Conservation (phyloP, 2,888 invertebrate genomes). For the Antheraea yamamai region DNA sequence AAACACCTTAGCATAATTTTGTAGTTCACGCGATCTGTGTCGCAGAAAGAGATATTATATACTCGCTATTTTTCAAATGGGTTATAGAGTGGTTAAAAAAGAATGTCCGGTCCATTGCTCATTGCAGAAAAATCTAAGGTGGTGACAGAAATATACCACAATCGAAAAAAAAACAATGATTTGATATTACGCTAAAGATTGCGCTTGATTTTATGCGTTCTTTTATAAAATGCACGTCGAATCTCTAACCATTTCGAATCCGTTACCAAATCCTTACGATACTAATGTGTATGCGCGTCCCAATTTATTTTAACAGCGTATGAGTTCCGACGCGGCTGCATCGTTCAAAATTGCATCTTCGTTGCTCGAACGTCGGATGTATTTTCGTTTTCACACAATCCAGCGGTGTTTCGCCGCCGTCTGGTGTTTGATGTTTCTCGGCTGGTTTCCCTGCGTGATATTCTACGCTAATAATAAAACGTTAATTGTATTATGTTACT, state of each 20-base stretch:
- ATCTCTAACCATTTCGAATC: background rate
- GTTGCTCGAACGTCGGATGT: slow-evolving; percentile 39
- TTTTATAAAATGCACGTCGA: background rate
- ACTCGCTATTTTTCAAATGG: no score
- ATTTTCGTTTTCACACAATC: slow-evolving; percentile 37
- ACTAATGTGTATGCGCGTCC: slow-evolving; percentile 32
- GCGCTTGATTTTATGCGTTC: background rate
- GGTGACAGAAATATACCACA: background rate
- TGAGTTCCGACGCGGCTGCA: slow-evolving; percentile 42
- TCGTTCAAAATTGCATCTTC: slow-evolving; percentile 46
- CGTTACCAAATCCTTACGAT: background rate
- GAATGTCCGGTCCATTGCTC: no score
- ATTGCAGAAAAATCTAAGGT: background rate
- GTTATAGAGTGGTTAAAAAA: no score
- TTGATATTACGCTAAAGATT: background rate
- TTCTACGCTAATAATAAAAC: slow-evolving; percentile 36
- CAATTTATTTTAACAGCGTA: slow-evolving; percentile 50
- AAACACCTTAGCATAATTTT: no score
- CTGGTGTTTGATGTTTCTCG: slow-evolving; percentile 40
- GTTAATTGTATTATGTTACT: slow-evolving; percentile 17
- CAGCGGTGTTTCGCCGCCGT: slow-evolving; percentile 26
- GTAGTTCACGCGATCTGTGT: no score
- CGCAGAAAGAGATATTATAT: no score
- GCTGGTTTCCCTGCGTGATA: slow-evolving; percentile 35
- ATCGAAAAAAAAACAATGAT: background rate